phyloP scores from a whole-genome alignment of 2,797 vertebrate genomes.

The Lutjanus argentimaculatus region DNA sequence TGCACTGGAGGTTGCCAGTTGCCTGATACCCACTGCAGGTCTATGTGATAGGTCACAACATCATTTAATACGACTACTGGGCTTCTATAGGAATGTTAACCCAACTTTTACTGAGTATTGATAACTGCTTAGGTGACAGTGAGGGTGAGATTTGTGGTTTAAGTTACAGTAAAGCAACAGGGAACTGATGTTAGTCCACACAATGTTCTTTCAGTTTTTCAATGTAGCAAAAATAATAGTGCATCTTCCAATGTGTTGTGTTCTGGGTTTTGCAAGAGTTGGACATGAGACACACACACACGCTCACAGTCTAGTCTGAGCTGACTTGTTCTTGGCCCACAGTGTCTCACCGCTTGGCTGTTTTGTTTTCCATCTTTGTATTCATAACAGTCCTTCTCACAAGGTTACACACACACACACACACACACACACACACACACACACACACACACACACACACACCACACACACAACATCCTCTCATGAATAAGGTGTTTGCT shows the following conservation, averaged over 20 bases:
- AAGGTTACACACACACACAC: conserved; percentile 3
- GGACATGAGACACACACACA: not conserved
- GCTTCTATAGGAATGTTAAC: not conserved
- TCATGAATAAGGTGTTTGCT: not conserved
- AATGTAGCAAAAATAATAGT: not conserved
- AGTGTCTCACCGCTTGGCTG: not conserved
- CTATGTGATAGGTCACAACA: not conserved
- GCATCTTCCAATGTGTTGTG: not conserved
- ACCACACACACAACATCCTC: not conserved
- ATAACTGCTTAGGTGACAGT: not conserved
- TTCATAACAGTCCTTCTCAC: not conserved
- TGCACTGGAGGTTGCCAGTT: too few relatives aligned
- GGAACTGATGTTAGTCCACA: not conserved
- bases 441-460: too few relatives aligned
- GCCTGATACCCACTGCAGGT: too few relatives aligned
- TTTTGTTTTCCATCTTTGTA: conserved; percentile 9
- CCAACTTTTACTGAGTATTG: not conserved
- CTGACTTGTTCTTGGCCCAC: conserved; percentile 17
- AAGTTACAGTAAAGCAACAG: not conserved
- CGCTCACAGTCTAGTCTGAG: not conserved
- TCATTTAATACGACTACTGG: not conserved
- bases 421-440: too few relatives aligned
- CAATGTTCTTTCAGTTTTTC: not conserved
- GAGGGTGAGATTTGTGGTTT: not conserved
- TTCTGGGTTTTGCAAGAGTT: not conserved